These are phyloP conservation scores for Drosophila arizonae DNA, from an alignment of 1,140 invertebrate genomes.

Conservation along the genomic window DNA sequence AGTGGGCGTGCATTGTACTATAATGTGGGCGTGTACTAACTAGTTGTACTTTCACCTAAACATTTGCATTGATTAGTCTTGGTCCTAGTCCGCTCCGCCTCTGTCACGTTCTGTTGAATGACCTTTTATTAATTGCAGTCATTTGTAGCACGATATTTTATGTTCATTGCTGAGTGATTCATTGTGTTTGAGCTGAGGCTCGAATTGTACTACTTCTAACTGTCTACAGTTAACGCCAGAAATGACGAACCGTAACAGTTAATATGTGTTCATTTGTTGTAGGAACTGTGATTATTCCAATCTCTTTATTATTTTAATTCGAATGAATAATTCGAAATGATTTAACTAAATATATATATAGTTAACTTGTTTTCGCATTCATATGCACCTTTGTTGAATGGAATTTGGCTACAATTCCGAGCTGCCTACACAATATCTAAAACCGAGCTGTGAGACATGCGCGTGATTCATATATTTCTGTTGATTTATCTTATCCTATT, in stretches of 20 bases:
- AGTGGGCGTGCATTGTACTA: slow-evolving; percentile 4
- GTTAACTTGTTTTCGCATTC: background rate
- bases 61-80: slow-evolving; percentile 12
- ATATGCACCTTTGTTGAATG: background rate
- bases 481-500: no score
- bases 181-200: slow-evolving; percentile 14
- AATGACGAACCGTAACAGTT: slow-evolving; percentile 4
- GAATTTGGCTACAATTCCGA: slow-evolving; percentile 2
- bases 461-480: slow-evolving; percentile 6
- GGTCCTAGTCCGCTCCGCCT: background rate
- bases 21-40: slow-evolving; percentile 12
- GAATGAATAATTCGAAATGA: no score
- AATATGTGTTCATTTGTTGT: background rate
- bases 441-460: background rate
- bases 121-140: slow-evolving; percentile 48
- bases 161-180: slow-evolving; percentile 13
- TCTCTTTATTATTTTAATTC: background rate
- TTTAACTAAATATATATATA: background rate
- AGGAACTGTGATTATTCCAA: background rate
- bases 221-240: slow-evolving; percentile 16
- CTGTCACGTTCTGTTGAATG: slow-evolving; percentile 30
- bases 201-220: background rate
- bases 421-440: background rate
- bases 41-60: slow-evolving; percentile 24
- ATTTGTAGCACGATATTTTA: slow-evolving; percentile 34